Percentiles rank a stretch among this genome's conserved stretches.
phyloP scores from a whole-genome alignment of 2,888 invertebrate species.

The Drosophila parthenogenetica region DNA sequence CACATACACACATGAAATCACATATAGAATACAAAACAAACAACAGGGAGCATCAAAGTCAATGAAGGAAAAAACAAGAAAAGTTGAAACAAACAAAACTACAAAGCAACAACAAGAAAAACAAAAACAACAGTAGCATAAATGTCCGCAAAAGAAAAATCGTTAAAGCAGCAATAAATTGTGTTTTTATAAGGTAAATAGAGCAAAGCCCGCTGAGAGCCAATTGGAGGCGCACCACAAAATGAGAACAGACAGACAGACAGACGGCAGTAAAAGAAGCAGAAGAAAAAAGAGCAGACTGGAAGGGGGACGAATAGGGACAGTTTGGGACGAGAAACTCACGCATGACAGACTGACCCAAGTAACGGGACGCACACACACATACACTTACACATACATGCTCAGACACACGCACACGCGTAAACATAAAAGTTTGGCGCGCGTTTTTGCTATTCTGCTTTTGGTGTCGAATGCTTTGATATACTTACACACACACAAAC shows the following conservation, averaged over 20 bases:
- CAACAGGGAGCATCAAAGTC: conserved; percentile 51
- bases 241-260: conserved; percentile 47
- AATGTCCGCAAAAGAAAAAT: conserved; percentile 62
- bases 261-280: conserved; percentile 13
- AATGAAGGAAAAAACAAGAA: conserved; percentile 50
- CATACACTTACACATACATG: background rate
- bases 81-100: conserved; percentile 59
- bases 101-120: conserved; percentile 28
- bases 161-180: conserved; percentile 76
- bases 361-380: conserved; percentile 31
- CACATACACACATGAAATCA: conserved; percentile 9
- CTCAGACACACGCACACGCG: conserved; percentile 12
- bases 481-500: conserved; percentile 35
- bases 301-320: conserved; percentile 2
- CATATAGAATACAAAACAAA: conserved; percentile 44
- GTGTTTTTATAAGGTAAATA: conserved; percentile 80
- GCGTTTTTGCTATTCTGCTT: conserved; percentile 51
- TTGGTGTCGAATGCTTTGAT: conserved; percentile 54
- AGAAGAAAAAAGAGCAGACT: background rate
- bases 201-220: conserved; percentile 77
- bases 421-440: conserved; percentile 62
- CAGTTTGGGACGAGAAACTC: conserved; percentile 33
- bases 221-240: conserved; percentile 72
- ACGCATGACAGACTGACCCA: conserved; percentile 63
- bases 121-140: conserved; percentile 33